Evolutionary conservation across 2,113 vertebrate genomes (phyloP).

Genomic region (Dissostichus mawsoni): DNA sequence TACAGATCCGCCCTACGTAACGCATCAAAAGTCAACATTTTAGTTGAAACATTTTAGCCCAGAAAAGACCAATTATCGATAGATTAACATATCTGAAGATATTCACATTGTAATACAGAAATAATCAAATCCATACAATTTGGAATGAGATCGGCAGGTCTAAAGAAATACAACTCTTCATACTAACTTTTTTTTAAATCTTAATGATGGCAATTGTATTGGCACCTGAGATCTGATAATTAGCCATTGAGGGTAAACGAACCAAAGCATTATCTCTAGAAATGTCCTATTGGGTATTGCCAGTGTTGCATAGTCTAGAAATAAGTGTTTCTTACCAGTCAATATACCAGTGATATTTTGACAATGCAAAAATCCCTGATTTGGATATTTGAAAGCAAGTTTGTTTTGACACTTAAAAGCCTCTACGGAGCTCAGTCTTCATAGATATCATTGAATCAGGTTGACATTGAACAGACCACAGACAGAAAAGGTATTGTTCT

Average conservation of each 20-base stretch:
- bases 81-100: not conserved
- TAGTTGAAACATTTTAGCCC: not conserved
- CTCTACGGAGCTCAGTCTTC: not conserved
- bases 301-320: constrained; percentile 8
- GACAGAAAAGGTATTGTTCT: constrained; percentile 2
- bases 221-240: not conserved
- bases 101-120: too few relatives aligned
- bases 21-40: not conserved
- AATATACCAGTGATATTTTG: not conserved
- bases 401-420: constrained; percentile 22
- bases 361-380: constrained; percentile 14
- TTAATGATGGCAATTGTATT: too few relatives aligned
- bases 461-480: constrained; percentile 4
- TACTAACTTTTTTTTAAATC: too few relatives aligned
- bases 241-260: not conserved
- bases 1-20: not conserved
- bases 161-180: too few relatives aligned
- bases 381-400: not conserved
- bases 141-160: too few relatives aligned
- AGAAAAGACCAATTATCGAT: not conserved
- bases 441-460: not conserved
- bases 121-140: too few relatives aligned
- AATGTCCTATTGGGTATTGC: not conserved
- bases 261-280: not conserved
- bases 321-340: not conserved